Conservation (phyloP, 2,113 vertebrate species). For the Oryzias celebensis region DNA sequence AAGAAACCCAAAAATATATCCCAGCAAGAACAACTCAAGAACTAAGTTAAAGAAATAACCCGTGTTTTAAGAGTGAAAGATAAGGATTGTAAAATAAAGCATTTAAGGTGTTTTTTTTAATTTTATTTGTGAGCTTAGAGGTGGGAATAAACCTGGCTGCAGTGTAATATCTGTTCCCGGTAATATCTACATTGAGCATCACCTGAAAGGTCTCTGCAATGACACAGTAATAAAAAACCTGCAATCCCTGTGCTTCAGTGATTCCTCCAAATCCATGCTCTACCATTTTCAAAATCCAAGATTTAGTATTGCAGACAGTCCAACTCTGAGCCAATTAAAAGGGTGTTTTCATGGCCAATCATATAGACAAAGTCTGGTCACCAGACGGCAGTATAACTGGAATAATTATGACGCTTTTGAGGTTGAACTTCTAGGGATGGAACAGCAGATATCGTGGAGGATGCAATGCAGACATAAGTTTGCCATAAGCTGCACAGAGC, state of each 20-base stretch:
- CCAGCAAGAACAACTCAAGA: no score
- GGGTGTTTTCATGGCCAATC: conserved; percentile 32
- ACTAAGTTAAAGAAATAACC: no score
- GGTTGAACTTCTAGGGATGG: conserved; percentile 21
- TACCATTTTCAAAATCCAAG: conserved; percentile 48
- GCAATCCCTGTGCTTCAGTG: conserved; percentile 25
- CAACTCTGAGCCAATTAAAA: conserved; percentile 47
- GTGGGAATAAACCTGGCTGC: conserved; percentile 13
- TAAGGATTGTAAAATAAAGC: no score
- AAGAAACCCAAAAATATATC: no score
- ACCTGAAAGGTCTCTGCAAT: conserved; percentile 23
- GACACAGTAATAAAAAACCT: conserved; percentile 27
- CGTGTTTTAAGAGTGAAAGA: no score
- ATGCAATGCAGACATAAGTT: conserved; percentile 44
- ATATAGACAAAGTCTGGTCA: conserved; percentile 22
- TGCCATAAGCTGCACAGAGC: conserved; percentile 41
- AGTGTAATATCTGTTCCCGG: conserved; percentile 23
- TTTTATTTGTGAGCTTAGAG: conserved; percentile 18
- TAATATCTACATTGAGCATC: conserved; percentile 38
- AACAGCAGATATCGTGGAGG: conserved; percentile 17
- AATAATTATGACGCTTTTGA: conserved; percentile 5
- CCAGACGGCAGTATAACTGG: background rate
- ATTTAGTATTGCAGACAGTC: conserved; percentile 24
- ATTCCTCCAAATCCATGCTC: conserved; percentile 31
- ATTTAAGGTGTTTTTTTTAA: conserved; percentile 13